phyloP scores from a whole-genome alignment of 2,888 invertebrate genomes.

The Coecobrya sp. region DNA sequence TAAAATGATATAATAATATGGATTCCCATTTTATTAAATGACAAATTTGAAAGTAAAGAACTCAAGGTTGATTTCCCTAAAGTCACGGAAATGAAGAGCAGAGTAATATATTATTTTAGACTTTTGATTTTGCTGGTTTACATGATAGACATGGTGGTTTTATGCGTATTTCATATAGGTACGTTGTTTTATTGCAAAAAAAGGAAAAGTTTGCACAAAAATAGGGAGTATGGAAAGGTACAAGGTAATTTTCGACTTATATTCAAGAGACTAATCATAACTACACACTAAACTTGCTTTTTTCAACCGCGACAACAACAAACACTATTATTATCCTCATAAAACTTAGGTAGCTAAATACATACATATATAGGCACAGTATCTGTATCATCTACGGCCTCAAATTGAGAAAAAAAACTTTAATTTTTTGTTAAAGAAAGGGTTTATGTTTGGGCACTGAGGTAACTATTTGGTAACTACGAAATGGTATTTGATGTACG shows the following conservation, averaged over 20 bases:
- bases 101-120: neutral
- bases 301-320: constrained; percentile 8
- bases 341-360: constrained; percentile 7
- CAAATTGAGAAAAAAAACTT: neutral
- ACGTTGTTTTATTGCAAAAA: neutral
- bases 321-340: neutral
- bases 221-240: neutral
- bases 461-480: neutral
- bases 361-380: neutral
- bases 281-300: neutral
- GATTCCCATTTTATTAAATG: too few relatives aligned
- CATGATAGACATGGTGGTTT: neutral
- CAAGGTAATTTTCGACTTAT: too few relatives aligned
- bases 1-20: too few relatives aligned
- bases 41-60: neutral
- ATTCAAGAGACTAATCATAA: neutral
- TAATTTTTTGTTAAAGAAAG: neutral
- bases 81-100: neutral
- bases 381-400: constrained; percentile 30
- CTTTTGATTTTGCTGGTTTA: neutral
- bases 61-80: neutral
- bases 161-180: neutral
- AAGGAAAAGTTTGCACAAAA: constrained; percentile 13
- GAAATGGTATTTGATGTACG: neutral
- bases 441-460: neutral